A percentile compares a stretch with the other conserved stretches of the same genome.
phyloP scores from a whole-genome alignment of 2,113 vertebrate genomes.

The Sorex fumeus region DNA sequence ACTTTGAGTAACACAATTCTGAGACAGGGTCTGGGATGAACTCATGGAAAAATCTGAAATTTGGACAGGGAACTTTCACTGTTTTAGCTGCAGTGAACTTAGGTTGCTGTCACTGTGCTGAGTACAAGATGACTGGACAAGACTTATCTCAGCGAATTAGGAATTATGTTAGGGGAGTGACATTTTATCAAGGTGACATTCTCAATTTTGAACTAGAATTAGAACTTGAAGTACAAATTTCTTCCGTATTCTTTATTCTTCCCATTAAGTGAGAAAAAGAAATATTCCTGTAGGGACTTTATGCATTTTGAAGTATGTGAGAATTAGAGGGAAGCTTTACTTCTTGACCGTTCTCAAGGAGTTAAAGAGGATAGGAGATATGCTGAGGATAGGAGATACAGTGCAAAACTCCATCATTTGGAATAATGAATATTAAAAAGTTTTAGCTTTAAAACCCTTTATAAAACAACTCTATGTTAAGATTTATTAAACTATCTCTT shows the following conservation, averaged over 20 bases:
- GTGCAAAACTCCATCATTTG: background rate
- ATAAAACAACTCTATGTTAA: slow-evolving; percentile 11
- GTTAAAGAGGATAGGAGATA: background rate
- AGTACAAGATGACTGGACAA: background rate
- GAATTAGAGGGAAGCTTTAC: background rate
- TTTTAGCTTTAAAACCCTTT: background rate
- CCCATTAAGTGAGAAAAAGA: background rate
- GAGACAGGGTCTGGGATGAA: background rate
- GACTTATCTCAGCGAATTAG: too few species aligned
- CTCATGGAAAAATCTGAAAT: background rate
- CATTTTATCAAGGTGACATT: background rate
- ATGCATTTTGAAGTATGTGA: background rate
- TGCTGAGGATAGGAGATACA: background rate
- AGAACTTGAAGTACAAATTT: background rate
- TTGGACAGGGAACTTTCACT: background rate
- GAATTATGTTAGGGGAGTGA: background rate
- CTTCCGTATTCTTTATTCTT: slow-evolving; percentile 1
- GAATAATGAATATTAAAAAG: background rate
- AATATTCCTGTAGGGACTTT: background rate
- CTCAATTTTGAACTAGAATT: background rate
- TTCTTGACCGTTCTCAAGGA: background rate
- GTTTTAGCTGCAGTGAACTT: background rate
- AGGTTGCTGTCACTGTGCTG: background rate
- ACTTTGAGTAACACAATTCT: background rate
- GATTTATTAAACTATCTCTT: slow-evolving; percentile 44